Evolutionary conservation across 2,113 vertebrate genomes (phyloP).

Genomic region (Odocoileus hemionus): DNA sequence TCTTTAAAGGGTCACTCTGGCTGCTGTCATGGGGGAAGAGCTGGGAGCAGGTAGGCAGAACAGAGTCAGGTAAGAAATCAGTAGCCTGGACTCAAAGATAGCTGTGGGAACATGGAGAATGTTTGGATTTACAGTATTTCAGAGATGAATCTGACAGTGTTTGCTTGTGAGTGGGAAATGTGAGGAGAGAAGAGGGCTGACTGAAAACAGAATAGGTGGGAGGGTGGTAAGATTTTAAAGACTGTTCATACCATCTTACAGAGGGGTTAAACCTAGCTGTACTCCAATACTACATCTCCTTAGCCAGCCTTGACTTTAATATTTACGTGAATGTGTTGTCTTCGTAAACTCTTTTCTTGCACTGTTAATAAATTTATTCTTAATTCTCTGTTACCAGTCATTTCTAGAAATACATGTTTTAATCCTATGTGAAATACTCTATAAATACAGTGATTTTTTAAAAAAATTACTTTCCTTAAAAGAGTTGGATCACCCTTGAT

Average conservation of each 20-base stretch:
- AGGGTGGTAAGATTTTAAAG: background rate
- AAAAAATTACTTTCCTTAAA: conserved; percentile 19
- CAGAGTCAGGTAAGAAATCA: background rate
- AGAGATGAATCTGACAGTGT: background rate
- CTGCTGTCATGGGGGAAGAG: background rate
- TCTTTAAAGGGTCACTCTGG: background rate
- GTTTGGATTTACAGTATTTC: background rate
- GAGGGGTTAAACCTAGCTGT: background rate
- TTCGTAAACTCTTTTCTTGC: background rate
- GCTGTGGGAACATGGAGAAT: background rate
- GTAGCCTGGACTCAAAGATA: background rate
- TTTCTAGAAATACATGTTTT: background rate
- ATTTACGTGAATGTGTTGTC: background rate
- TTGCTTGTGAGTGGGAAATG: background rate
- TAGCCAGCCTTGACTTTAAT: background rate
- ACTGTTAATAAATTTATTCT: background rate
- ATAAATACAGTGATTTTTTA: background rate
- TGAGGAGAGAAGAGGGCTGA: background rate
- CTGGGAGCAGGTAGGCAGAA: background rate
- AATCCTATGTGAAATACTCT: background rate
- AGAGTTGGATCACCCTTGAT: conserved; percentile 49
- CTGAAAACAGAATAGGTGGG: background rate
- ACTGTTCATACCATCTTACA: background rate
- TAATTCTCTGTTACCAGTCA: background rate
- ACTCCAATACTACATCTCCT: background rate